Evolutionary conservation across 2,888 invertebrate species (phyloP), one percentile per base, ranked within the genome.

Genomic region (Patella ulyssiponensis): DNA sequence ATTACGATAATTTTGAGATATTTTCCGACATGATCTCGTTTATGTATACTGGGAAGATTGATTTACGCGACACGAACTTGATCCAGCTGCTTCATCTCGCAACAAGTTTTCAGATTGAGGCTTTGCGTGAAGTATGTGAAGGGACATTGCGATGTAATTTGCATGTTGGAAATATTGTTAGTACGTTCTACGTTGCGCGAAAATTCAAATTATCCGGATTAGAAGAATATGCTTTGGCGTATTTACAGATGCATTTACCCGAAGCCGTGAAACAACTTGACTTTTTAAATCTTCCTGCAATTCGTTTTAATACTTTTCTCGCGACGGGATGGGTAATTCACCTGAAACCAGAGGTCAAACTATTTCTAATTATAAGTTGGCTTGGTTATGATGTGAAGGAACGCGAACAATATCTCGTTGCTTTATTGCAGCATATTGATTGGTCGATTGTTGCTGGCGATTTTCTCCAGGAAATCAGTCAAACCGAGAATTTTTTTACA

Each of bases 11-110:
- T 88, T 93, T 93, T 78, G 93, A 93, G 79, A 93, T 93, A 75
- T 94, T 95, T 90, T 91, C 92, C 27, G 91, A 92, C 58, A 92
- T 95, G 74, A 89, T 95, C 44, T 94, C 94, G 88, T 95, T 94
- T 87, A 94, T 95, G 93, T 95, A 95, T 89, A 94, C 94, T 54
- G 94, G 94, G 9, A 93, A 92, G 83, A 93, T 94, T 11, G 93
- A 93, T 14, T 93, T 95, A 76, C 93, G 94, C 85, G 93, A 93
- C 84, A 92, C 92, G 53, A 94, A 93, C 88, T 94, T 94, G 53
- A 93, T 93, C 75, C 94, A 94, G 89, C 89, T 95, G 73, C 90
- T 95, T 70, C 92, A 93, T 82, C 90, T 95, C 76, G 93, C 94
- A 17, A 94, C 94, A 90, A 94, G 94, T 88, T 94, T 94, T 89